These are phyloP conservation scores for Urocyon cinereoargenteus DNA, from an alignment of 2,797 vertebrate genomes.

Conservation along the genomic window DNA sequence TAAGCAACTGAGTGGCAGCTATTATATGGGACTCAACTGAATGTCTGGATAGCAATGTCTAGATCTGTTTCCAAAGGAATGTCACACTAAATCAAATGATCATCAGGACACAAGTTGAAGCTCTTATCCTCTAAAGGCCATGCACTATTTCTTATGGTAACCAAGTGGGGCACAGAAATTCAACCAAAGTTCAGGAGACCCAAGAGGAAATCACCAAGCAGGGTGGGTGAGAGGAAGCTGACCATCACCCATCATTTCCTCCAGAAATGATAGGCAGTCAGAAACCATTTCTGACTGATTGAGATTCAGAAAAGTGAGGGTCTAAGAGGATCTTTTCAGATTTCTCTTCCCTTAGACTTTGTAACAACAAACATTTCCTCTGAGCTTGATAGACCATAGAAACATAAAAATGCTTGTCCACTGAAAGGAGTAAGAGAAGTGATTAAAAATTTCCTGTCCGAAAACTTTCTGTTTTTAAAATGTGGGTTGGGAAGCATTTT, in stretches of 20 bases:
- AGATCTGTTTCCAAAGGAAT: constrained; percentile 19
- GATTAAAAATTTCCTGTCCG: constrained; percentile 48
- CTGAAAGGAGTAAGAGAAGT: not conserved
- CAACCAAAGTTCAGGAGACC: constrained; percentile 60
- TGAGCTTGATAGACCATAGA: not conserved
- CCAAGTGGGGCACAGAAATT: constrained; percentile 57
- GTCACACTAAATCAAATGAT: constrained; percentile 47
- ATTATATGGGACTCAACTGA: not conserved
- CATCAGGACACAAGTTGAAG: not conserved
- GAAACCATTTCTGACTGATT: not conserved
- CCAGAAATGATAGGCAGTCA: not conserved
- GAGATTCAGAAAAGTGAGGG: not conserved
- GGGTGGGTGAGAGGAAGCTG: not conserved
- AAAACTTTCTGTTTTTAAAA: constrained; percentile 50
- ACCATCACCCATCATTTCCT: not conserved
- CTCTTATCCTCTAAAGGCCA: constrained; percentile 19
- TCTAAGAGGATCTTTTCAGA: not conserved
- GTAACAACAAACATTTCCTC: not conserved
- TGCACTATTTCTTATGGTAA: constrained; percentile 39
- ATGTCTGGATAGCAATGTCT: not conserved
- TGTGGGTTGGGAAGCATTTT: constrained; percentile 17
- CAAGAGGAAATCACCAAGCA: not conserved
- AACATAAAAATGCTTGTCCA: not conserved
- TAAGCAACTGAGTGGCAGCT: not conserved
- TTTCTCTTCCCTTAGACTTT: not conserved